Evolutionary conservation across 2,113 vertebrate species (phyloP).

Genomic region (Austrofundulus limnaeus): DNA sequence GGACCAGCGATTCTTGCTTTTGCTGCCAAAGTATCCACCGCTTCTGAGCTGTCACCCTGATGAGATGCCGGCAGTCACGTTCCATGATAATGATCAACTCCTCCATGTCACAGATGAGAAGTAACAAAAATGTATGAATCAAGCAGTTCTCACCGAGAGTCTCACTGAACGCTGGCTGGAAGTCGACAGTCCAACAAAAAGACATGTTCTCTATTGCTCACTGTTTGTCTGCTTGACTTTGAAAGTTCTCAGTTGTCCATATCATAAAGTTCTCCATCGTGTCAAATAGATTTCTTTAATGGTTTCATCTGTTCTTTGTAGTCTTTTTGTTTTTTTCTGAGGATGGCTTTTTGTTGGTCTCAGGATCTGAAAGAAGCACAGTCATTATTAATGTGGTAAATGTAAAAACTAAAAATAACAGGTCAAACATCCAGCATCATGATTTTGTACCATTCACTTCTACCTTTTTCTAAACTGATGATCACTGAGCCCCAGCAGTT

Average conservation of each 20-base stretch:
- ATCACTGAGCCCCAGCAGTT: background rate
- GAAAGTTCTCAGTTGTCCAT: constrained; percentile 12
- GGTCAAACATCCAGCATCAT: background rate
- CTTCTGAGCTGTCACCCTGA: constrained; percentile 22
- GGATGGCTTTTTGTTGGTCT: constrained; percentile 73
- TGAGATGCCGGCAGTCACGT: constrained; percentile 33
- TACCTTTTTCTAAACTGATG: too few relatives aligned
- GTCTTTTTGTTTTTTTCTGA: constrained; percentile 31
- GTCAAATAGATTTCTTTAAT: constrained; percentile 34
- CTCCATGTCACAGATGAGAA: constrained; percentile 23
- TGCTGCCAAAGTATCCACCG: constrained; percentile 11
- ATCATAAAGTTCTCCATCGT: constrained; percentile 33
- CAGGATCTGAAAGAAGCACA: constrained; percentile 62
- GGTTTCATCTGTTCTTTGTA: constrained; percentile 33
- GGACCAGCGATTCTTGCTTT: constrained; percentile 22
- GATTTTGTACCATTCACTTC: background rate
- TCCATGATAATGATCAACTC: constrained; percentile 34
- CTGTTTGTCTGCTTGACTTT: constrained; percentile 13
- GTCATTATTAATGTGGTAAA: background rate
- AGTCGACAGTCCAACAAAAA: constrained; percentile 4
- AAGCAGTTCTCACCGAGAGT: constrained; percentile 26
- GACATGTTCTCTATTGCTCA: constrained; percentile 25
- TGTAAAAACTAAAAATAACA: background rate
- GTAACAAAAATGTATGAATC: constrained; percentile 15
- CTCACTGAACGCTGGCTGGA: background rate